Conservation (phyloP, 1,140 invertebrate genomes). For the Caenorhabditis tropicalis region DNA sequence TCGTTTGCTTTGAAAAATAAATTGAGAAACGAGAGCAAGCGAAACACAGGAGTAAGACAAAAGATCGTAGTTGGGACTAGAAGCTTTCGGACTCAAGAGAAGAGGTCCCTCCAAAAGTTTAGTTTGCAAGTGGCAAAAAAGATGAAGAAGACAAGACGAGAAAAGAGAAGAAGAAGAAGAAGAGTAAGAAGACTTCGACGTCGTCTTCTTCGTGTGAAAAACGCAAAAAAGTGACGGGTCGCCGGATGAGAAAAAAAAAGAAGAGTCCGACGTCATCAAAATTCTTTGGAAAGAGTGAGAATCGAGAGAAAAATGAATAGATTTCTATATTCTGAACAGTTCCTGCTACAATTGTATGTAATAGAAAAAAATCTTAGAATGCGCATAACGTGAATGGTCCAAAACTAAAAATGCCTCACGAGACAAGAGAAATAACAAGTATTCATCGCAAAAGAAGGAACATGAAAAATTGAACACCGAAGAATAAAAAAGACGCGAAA, state of each 20-base stretch:
- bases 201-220: slow-evolving; percentile 37
- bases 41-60: neutral
- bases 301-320: neutral
- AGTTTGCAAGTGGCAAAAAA: slow-evolving; percentile 36
- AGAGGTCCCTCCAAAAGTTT: slow-evolving; percentile 4
- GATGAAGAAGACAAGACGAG: slow-evolving; percentile 41
- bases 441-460: neutral
- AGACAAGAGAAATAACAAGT: too few relatives aligned
- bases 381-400: neutral
- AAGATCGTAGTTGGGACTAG: slow-evolving; percentile 3
- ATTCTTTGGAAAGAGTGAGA: neutral
- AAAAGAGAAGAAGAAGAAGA: too few relatives aligned
- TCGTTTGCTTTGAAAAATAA: slow-evolving; percentile 24
- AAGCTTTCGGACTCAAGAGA: neutral
- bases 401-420: too few relatives aligned
- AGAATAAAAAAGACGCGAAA: neutral
- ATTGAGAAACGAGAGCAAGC: neutral
- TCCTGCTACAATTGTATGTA: neutral
- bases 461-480: neutral
- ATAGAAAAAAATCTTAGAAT: too few relatives aligned
- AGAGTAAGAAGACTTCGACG: slow-evolving; percentile 8
- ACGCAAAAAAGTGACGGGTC: slow-evolving; percentile 31
- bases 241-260: slow-evolving; percentile 29
- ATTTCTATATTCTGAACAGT: neutral
- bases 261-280: slow-evolving; percentile 40